A percentile compares a stretch with the other conserved stretches of the same genome.
phyloP scores from a whole-genome alignment of 2,113 vertebrate species.

The Gallinago media region DNA sequence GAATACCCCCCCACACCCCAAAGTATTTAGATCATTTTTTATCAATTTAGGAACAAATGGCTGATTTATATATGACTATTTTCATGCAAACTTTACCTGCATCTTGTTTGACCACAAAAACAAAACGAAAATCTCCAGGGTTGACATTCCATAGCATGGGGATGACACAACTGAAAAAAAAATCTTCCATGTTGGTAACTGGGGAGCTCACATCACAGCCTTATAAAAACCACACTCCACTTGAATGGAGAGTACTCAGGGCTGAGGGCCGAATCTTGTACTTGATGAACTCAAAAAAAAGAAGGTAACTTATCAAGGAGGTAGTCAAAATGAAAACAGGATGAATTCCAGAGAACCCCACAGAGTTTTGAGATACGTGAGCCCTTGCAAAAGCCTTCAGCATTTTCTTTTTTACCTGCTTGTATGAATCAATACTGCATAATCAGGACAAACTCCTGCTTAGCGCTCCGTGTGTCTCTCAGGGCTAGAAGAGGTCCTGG shows the following conservation, averaged over 20 bases:
- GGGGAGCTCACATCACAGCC: background rate
- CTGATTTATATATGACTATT: constrained; percentile 25
- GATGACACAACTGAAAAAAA: background rate
- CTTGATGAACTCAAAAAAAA: background rate
- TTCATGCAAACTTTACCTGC: background rate
- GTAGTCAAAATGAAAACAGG: background rate
- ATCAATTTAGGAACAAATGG: background rate
- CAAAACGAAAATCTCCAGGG: background rate
- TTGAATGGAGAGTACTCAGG: background rate
- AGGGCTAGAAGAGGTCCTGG: background rate
- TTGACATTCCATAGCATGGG: background rate
- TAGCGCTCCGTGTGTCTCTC: background rate
- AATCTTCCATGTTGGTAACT: background rate
- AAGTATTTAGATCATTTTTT: constrained; percentile 22
- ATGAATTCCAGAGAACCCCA: background rate
- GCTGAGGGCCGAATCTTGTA: background rate
- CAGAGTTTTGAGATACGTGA: background rate
- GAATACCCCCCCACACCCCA: background rate
- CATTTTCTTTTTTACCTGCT: background rate
- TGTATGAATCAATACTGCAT: background rate
- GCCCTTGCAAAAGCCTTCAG: background rate
- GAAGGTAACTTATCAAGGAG: background rate
- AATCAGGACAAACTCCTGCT: background rate
- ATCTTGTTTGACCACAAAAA: background rate
- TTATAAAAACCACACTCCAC: background rate